Percentiles rank a stretch among this genome's conserved stretches.
These are phyloP conservation scores for Phrynocephalus guinanensis DNA, from an alignment of 2,797 vertebrate species.

Conservation along the genomic window DNA sequence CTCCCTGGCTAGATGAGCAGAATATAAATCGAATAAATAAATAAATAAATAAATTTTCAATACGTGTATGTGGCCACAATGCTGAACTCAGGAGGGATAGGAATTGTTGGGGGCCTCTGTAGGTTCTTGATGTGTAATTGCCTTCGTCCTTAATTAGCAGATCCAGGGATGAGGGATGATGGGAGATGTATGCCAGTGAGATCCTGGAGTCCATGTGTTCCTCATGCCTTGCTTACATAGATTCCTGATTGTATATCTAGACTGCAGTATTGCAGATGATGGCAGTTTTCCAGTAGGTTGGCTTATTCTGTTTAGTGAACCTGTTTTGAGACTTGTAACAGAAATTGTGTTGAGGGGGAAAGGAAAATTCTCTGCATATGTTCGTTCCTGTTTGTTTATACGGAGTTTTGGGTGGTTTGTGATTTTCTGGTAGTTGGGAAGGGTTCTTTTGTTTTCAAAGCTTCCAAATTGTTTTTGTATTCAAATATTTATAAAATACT, in stretches of 20 bases:
- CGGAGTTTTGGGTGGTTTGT: background rate
- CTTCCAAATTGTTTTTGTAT: constrained; percentile 30
- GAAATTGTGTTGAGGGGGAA: background rate
- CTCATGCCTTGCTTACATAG: background rate
- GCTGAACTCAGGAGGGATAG: no score
- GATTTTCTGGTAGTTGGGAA: background rate
- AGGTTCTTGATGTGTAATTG: no score
- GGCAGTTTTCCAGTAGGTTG: background rate
- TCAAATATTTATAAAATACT: constrained; percentile 39
- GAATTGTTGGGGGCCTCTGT: no score
- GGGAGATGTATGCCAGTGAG: background rate
- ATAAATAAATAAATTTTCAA: no score
- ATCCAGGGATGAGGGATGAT: no score
- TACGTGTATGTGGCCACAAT: no score
- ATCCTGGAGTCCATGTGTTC: background rate
- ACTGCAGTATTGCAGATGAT: background rate
- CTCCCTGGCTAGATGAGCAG: no score
- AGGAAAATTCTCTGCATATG: background rate
- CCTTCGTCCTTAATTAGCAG: no score
- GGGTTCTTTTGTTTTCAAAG: background rate
- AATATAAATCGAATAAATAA: no score
- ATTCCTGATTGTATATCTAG: background rate
- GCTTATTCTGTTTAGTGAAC: background rate
- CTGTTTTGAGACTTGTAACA: background rate
- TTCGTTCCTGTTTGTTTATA: background rate